Percentiles rank a stretch among this genome's conserved stretches.
Conservation (phyloP, 1,140 invertebrate species). For the Mactra quadrangularis region DNA sequence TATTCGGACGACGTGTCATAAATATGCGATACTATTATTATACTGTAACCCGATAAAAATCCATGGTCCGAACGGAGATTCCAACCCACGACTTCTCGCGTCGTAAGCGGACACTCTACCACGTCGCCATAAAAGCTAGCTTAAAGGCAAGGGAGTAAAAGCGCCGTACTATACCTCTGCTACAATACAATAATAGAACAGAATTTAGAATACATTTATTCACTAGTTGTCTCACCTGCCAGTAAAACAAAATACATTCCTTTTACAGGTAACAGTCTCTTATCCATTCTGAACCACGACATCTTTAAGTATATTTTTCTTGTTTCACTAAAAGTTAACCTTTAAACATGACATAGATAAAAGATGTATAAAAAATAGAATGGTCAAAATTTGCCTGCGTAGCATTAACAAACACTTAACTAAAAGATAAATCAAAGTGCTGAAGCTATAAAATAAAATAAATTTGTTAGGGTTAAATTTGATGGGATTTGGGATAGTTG, state of each 20-base stretch:
- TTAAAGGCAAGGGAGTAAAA: background rate
- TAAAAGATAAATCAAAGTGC: too few relatives aligned
- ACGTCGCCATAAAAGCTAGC: background rate
- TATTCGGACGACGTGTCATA: too few relatives aligned
- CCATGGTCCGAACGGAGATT: background rate
- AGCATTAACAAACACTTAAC: too few relatives aligned
- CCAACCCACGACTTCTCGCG: too few relatives aligned
- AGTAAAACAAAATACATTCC: constrained; percentile 94
- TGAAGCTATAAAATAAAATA: too few relatives aligned
- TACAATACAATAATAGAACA: background rate
- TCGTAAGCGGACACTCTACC: background rate
- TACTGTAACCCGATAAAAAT: too few relatives aligned
- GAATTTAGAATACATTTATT: background rate
- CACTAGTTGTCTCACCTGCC: constrained; percentile 88
- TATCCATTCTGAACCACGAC: constrained; percentile 85
- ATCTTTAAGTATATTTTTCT: background rate
- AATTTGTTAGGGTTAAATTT: too few relatives aligned
- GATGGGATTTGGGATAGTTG: too few relatives aligned
- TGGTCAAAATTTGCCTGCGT: too few relatives aligned
- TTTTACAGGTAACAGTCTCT: constrained; percentile 92
- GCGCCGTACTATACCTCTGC: background rate
- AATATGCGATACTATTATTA: background rate
- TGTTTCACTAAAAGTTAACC: too few relatives aligned
- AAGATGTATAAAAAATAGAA: too few relatives aligned
- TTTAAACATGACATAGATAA: too few relatives aligned